Conservation (phyloP, 2,113 vertebrate species). For the Cheirogaleus medius region DNA sequence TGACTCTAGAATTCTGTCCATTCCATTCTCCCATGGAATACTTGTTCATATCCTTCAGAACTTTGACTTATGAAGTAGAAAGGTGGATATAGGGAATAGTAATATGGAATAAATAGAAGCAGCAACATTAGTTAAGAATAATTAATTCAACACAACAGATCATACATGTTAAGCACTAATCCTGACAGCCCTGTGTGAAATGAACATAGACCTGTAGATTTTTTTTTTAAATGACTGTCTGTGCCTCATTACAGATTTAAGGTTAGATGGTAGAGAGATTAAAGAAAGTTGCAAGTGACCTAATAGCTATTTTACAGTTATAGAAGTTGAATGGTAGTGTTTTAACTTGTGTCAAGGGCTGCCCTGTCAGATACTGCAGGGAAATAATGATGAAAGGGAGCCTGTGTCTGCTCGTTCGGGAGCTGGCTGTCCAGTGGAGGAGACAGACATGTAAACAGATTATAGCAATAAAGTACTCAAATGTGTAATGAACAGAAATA, state of each 20-base stretch:
- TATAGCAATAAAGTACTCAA: not conserved
- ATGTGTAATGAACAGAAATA: constrained; percentile 14
- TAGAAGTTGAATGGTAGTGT: not conserved
- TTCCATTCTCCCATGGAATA: not conserved
- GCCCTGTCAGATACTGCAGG: not conserved
- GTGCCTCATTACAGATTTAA: not conserved
- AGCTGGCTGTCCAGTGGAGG: not conserved
- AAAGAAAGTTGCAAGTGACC: not conserved
- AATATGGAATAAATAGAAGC: not conserved
- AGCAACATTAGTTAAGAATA: not conserved
- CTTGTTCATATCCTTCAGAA: not conserved
- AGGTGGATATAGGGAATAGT: not conserved
- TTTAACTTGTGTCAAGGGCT: constrained; percentile 12
- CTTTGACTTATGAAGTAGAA: not conserved
- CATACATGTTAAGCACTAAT: not conserved
- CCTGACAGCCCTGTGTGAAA: not conserved
- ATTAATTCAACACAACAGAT: not conserved
- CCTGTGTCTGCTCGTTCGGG: not conserved
- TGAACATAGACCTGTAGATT: not conserved
- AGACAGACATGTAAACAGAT: constrained; percentile 48
- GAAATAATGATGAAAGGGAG: constrained; percentile 35
- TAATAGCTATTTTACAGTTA: not conserved
- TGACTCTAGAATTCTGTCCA: not conserved
- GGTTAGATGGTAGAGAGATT: not conserved
- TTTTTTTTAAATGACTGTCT: not conserved